Evolutionary conservation across 2,797 vertebrate genomes (phyloP).

Genomic region (Catharus ustulatus): DNA sequence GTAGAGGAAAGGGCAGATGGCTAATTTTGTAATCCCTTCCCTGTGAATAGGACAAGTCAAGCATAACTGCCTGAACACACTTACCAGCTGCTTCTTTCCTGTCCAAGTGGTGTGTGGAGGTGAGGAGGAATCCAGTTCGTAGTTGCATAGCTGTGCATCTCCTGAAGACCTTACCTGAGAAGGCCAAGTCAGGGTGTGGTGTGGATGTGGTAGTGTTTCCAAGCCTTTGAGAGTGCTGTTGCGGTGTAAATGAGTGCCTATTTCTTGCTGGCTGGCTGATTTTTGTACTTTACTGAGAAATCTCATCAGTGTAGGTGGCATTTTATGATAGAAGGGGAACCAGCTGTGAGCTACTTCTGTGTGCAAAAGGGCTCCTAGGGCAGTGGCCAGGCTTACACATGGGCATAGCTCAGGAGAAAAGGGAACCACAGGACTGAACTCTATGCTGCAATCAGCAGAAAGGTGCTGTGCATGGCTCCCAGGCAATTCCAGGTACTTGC

Average conservation of each 20-base stretch:
- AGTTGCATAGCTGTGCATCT: neutral
- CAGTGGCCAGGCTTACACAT: accelerated
- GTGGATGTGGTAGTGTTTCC: neutral
- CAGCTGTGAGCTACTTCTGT: neutral
- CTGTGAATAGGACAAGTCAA: neutral
- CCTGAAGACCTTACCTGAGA: neutral
- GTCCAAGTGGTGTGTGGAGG: neutral
- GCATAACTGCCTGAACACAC: neutral
- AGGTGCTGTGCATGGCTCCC: neutral
- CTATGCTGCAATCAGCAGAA: neutral
- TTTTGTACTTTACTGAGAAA: neutral
- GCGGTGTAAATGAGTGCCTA: neutral
- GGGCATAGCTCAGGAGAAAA: neutral
- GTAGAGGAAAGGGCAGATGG: neutral
- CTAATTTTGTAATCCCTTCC: neutral
- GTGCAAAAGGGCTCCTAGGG: neutral
- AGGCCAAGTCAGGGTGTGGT: neutral
- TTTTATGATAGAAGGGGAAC: neutral
- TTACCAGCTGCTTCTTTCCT: neutral
- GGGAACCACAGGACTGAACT: neutral
- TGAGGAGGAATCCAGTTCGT: neutral
- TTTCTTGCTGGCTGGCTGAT: neutral
- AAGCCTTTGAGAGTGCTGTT: neutral
- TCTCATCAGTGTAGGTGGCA: neutral
- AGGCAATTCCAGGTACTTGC: neutral